These are phyloP conservation scores for Diaprepes abbreviatus DNA, from an alignment of 2,888 invertebrate genomes.

Conservation along the genomic window DNA sequence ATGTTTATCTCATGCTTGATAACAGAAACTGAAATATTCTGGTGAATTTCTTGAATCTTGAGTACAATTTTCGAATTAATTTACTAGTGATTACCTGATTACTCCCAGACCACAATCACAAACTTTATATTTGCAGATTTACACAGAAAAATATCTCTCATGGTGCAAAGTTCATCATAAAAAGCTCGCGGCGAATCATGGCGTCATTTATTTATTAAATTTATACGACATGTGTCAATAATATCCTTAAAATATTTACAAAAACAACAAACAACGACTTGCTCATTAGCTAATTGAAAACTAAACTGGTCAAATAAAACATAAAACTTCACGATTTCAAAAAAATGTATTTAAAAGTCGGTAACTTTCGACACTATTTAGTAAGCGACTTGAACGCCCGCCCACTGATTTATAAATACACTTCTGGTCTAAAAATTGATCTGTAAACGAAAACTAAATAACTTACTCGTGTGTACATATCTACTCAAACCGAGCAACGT, in stretches of 20 bases:
- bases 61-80: too few relatives aligned
- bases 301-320: not conserved
- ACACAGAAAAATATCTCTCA: too few relatives aligned
- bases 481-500: constrained; percentile 32
- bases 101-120: too few relatives aligned
- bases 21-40: too few relatives aligned
- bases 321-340: constrained; percentile 1
- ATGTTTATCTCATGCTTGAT: too few relatives aligned
- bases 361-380: constrained; percentile 18
- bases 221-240: not conserved
- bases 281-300: not conserved
- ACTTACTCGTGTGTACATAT: constrained; percentile 29
- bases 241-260: not conserved
- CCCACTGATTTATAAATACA: constrained; percentile 44
- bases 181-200: not conserved
- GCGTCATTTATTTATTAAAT: too few relatives aligned
- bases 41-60: too few relatives aligned
- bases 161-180: too few relatives aligned
- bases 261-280: not conserved
- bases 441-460: constrained; percentile 44
- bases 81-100: too few relatives aligned
- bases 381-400: constrained; percentile 21
- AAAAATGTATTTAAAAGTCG: constrained; percentile 17
- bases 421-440: constrained; percentile 45
- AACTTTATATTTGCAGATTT: too few relatives aligned